Evolutionary conservation across 2,888 invertebrate genomes (phyloP).

Genomic region (Malthinus seriepunctatus): DNA sequence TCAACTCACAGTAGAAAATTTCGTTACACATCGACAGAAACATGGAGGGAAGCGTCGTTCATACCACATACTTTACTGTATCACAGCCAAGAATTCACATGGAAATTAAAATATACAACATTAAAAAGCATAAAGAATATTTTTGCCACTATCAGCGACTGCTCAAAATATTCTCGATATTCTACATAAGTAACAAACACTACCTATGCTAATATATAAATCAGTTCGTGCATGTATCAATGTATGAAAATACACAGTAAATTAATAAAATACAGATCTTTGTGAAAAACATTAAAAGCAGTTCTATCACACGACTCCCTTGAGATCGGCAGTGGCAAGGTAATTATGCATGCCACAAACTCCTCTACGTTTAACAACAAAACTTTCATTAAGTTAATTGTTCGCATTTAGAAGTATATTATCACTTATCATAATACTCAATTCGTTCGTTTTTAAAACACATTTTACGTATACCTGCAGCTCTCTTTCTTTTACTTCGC

Average conservation of each 20-base stretch:
- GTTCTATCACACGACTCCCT: constrained; percentile 54
- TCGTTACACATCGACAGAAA: constrained; percentile 33
- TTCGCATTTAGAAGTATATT: constrained; percentile 45
- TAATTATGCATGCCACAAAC: constrained; percentile 32
- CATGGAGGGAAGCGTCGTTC: constrained; percentile 53
- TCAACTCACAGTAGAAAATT: constrained; percentile 8
- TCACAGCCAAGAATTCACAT: constrained; percentile 58
- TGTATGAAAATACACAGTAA: constrained; percentile 43
- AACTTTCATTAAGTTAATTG: constrained; percentile 41
- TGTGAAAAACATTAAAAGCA: constrained; percentile 53
- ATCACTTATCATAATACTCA: constrained; percentile 48
- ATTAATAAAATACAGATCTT: constrained; percentile 54
- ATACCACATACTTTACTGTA: constrained; percentile 54
- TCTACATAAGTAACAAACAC: constrained; percentile 47
- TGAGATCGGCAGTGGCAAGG: constrained; percentile 48
- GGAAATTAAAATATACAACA: constrained; percentile 49
- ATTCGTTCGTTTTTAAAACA: constrained; percentile 35
- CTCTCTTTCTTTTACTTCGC: constrained; percentile 36
- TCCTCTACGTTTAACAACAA: constrained; percentile 39
- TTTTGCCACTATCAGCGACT: constrained; percentile 28
- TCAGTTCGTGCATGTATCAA: constrained; percentile 47
- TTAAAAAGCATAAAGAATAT: constrained; percentile 44
- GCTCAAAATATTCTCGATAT: constrained; percentile 39
- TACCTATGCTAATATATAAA: constrained; percentile 35
- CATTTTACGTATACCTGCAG: constrained; percentile 28